These are phyloP conservation scores for Latheticus oryzae DNA, from an alignment of 2,888 invertebrate species.

Conservation along the genomic window DNA sequence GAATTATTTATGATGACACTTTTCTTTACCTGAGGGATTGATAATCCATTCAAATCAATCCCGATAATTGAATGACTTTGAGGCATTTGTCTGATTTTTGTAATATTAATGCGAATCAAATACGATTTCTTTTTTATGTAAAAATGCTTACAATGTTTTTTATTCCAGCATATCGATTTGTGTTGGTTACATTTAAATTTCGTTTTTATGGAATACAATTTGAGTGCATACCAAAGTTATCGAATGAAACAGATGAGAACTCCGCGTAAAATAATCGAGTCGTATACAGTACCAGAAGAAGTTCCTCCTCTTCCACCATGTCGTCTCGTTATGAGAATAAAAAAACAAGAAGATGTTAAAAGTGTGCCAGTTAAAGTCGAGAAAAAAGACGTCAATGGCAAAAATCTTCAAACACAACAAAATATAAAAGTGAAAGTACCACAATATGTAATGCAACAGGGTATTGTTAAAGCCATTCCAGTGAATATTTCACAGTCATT, in stretches of 20 bases:
- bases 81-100: constrained; percentile 59
- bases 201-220: constrained; percentile 74
- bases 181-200: constrained; percentile 74
- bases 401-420: constrained; percentile 34
- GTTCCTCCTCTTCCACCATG: constrained; percentile 67
- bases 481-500: constrained; percentile 55
- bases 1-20: constrained; percentile 46
- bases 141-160: too few species aligned
- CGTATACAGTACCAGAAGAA: constrained; percentile 68
- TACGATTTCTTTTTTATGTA: background rate
- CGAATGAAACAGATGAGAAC: constrained; percentile 82
- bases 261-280: constrained; percentile 76
- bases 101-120: too few species aligned
- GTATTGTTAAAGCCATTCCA: constrained; percentile 69
- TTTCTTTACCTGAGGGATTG: constrained; percentile 51
- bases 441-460: constrained; percentile 68
- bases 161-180: constrained; percentile 74
- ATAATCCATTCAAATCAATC: constrained; percentile 57
- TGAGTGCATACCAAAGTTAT: constrained; percentile 88
- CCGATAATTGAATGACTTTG: constrained; percentile 49
- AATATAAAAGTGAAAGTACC: constrained; percentile 60
- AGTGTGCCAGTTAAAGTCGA: constrained; percentile 66
- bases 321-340: constrained; percentile 44
- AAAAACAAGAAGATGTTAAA: constrained; percentile 40
- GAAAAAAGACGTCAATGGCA: constrained; percentile 50